Evolutionary conservation across 2,797 vertebrate species (phyloP).

Genomic region (Paguma larvata): DNA sequence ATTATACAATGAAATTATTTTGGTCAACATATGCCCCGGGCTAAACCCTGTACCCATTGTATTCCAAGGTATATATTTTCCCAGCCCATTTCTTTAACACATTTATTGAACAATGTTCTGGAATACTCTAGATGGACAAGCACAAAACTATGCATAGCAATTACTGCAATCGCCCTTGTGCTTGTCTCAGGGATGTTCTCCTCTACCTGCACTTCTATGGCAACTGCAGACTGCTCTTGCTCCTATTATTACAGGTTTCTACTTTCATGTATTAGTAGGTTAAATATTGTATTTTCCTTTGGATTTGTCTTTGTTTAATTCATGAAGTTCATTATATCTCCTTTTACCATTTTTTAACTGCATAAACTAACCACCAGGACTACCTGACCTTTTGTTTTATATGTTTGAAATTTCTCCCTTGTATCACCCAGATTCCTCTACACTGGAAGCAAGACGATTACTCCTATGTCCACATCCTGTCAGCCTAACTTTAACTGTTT

Average conservation of each 20-base stretch:
- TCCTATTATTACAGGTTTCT: neutral
- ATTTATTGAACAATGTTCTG: neutral
- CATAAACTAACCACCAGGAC: neutral
- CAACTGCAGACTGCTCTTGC: neutral
- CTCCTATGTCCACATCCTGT: neutral
- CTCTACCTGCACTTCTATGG: neutral
- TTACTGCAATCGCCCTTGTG: neutral
- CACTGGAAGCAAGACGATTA: neutral
- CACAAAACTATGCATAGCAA: neutral
- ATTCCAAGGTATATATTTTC: neutral
- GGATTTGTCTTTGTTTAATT: neutral
- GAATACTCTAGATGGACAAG: neutral
- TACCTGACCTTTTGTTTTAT: neutral
- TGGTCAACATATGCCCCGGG: neutral
- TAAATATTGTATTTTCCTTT: neutral
- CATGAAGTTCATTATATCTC: neutral
- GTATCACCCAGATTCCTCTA: neutral
- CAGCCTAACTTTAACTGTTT: neutral
- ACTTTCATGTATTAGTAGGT: neutral
- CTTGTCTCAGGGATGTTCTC: accelerated
- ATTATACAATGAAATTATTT: neutral
- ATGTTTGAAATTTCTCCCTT: neutral
- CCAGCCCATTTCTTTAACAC: neutral
- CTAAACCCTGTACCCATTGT: neutral
- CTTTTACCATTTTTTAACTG: neutral